phyloP scores from a whole-genome alignment of 2,113 vertebrate genomes.

The Turnix velox region DNA sequence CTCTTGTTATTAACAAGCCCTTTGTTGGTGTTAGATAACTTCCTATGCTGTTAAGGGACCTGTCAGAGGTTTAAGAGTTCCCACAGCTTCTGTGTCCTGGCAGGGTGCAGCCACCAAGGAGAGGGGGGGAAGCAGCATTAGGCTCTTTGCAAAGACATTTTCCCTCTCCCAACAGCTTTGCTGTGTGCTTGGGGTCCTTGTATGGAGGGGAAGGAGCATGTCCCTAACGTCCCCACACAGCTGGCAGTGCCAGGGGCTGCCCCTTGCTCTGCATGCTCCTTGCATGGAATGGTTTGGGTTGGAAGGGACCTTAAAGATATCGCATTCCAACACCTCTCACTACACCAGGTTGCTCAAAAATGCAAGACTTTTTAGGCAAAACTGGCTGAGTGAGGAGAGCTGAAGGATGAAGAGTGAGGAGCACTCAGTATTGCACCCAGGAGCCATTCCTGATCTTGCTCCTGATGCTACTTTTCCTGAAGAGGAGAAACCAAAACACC shows the following conservation, averaged over 20 bases:
- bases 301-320: too few species aligned
- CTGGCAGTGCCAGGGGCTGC: not conserved
- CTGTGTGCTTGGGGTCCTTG: not conserved
- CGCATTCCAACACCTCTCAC: too few species aligned
- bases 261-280: not conserved
- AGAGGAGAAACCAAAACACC: not conserved
- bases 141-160: not conserved
- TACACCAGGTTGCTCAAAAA: too few species aligned
- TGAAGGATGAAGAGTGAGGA: too few species aligned
- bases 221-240: fast-evolving
- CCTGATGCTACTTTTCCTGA: not conserved
- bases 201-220: not conserved
- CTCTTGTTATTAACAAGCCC: slow-evolving; percentile 41
- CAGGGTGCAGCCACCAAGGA: fast-evolving
- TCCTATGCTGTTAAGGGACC: not conserved
- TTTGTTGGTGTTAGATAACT: slow-evolving; percentile 63
- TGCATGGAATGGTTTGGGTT: too few species aligned
- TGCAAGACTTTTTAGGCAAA: too few species aligned
- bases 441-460: too few species aligned
- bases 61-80: not conserved
- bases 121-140: not conserved
- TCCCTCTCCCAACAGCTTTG: not conserved
- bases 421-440: too few species aligned
- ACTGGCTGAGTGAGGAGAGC: too few species aligned
- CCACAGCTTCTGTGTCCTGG: fast-evolving